phyloP scores from a whole-genome alignment of 2,797 vertebrate genomes.

The Peromyscus nudipes region DNA sequence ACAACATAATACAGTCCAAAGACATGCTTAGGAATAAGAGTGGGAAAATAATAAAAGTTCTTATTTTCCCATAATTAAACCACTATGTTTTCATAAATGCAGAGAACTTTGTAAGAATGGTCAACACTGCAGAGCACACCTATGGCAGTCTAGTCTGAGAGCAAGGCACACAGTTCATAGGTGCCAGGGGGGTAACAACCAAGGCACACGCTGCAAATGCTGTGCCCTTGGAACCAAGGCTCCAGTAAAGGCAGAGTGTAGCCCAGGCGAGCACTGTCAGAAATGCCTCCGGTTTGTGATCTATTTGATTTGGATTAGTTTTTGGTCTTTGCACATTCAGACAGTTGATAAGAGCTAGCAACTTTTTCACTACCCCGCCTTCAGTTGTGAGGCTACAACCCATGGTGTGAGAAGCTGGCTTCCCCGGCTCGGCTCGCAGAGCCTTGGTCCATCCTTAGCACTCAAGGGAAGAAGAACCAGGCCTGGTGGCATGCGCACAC shows the following conservation, averaged over 20 bases:
- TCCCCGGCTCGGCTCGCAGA: neutral
- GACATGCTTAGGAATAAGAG: neutral
- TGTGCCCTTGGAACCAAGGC: neutral
- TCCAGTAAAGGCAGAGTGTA: neutral
- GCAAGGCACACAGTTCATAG: neutral
- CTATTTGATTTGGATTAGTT: neutral
- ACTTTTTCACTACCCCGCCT: neutral
- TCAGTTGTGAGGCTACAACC: neutral
- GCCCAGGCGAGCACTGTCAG: neutral
- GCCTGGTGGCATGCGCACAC: neutral
- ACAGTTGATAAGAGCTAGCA: neutral
- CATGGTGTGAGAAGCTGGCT: neutral
- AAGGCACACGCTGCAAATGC: no score
- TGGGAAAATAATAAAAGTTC: neutral
- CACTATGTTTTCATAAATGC: neutral
- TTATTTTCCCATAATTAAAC: neutral
- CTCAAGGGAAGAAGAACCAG: neutral
- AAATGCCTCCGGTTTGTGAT: neutral
- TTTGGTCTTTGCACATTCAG: neutral
- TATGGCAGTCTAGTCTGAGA: neutral
- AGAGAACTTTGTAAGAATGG: neutral
- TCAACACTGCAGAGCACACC: neutral
- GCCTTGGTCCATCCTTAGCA: neutral
- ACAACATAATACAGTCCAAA: neutral
- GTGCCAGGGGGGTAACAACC: neutral